These are phyloP conservation scores for Drosophila sproati DNA, from an alignment of 1,140 invertebrate genomes.

Conservation along the genomic window DNA sequence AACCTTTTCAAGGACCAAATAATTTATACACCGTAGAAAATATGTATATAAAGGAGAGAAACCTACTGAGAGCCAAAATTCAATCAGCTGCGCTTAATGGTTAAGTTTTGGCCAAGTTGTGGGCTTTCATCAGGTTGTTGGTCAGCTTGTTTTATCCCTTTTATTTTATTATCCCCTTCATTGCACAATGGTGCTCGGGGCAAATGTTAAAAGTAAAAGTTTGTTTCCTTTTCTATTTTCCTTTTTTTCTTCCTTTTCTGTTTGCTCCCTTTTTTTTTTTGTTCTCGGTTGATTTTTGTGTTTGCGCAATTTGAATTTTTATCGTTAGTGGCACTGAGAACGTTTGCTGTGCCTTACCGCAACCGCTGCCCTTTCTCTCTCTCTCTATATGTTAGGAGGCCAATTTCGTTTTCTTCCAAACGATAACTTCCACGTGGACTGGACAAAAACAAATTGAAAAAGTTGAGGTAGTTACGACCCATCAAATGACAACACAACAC, in stretches of 20 bases:
- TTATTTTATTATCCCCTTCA: conserved; percentile 28
- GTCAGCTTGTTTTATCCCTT: conserved; percentile 36
- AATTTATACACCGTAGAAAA: not conserved
- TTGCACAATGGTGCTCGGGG: conserved; percentile 30
- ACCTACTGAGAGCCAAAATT: conserved; percentile 12
- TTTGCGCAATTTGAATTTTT: conserved; percentile 57
- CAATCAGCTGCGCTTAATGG: conserved; percentile 23
- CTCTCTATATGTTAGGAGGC: conserved; percentile 3
- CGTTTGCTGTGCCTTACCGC: conserved; percentile 4
- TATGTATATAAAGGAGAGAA: not conserved
- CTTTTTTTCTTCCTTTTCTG: not conserved
- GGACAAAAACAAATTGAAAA: conserved; percentile 64
- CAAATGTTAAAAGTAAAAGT: conserved; percentile 10
- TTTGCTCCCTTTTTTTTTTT: conserved; percentile 5
- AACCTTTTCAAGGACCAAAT: conserved; percentile 9
- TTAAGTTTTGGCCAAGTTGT: conserved; percentile 6
- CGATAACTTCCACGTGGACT: conserved; percentile 57
- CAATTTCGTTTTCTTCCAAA: conserved; percentile 69
- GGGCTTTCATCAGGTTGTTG: conserved; percentile 9
- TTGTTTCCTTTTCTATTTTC: conserved; percentile 22
- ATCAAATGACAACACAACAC: conserved; percentile 32
- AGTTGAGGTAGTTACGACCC: conserved; percentile 64
- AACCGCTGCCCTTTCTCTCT: not conserved
- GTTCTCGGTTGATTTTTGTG: conserved; percentile 24
- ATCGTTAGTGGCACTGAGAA: conserved; percentile 37